Conservation (phyloP, 2,113 vertebrate species). For the Rattus rattus region DNA sequence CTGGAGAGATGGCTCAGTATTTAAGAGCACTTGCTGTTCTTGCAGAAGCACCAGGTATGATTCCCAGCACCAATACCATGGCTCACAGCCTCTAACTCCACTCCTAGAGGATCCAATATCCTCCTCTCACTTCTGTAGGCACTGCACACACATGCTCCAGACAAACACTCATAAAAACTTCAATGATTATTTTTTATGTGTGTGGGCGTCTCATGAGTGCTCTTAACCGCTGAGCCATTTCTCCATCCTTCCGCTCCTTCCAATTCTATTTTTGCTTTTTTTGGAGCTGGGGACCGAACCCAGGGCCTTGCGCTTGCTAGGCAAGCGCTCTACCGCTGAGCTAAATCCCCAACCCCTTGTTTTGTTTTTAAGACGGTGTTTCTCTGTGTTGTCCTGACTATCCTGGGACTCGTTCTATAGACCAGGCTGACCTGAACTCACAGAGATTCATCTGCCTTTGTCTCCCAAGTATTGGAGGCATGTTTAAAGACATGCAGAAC, state of each 20-base stretch:
- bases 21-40: background rate
- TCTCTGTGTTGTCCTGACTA: too few relatives aligned
- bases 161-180: background rate
- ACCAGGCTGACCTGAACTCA: background rate
- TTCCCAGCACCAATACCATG: background rate
- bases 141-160: background rate
- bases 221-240: background rate
- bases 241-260: background rate
- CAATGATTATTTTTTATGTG: background rate
- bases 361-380: background rate
- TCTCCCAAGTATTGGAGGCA: background rate
- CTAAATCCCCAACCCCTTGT: too few relatives aligned
- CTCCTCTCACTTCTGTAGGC: background rate
- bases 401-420: background rate
- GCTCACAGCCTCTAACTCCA: background rate
- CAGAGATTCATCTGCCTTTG: background rate
- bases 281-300: too few relatives aligned
- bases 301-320: too few relatives aligned
- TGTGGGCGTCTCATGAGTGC: background rate
- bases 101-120: background rate
- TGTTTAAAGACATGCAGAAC: background rate
- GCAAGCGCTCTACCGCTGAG: too few relatives aligned
- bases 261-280: background rate
- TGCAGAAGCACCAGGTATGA: background rate
- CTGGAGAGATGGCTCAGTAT: background rate